Evolutionary conservation across 2,797 vertebrate species (phyloP).

Genomic region (Danio jaintianensis): DNA sequence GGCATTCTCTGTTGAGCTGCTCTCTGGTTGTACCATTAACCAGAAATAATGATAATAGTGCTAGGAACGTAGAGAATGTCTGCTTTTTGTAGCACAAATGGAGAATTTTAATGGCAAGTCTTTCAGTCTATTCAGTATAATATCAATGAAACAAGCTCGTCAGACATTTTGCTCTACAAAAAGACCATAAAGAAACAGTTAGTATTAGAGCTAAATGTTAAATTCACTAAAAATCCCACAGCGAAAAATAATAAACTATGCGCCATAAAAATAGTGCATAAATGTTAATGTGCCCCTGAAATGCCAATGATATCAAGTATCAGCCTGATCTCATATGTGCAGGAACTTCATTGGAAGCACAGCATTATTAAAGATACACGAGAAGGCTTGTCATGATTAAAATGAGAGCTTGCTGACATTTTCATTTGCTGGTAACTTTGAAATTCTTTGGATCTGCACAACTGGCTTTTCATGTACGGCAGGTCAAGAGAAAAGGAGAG

Average conservation of each 20-base stretch:
- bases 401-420: constrained; percentile 37
- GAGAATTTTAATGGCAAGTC: neutral
- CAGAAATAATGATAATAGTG: neutral
- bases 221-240: neutral
- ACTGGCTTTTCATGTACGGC: neutral
- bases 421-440: neutral
- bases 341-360: neutral
- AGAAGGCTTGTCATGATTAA: neutral
- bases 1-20: constrained; percentile 6
- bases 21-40: neutral
- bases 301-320: constrained; percentile 1
- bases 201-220: neutral
- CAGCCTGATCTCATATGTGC: neutral
- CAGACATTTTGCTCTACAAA: neutral
- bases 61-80: neutral
- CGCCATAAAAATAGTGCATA: neutral
- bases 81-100: neutral
- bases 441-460: constrained; percentile 23
- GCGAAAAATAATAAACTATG: neutral
- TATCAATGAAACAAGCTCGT: neutral
- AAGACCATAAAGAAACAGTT: neutral
- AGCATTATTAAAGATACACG: constrained; percentile 14
- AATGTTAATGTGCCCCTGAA: neutral
- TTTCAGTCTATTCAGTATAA: neutral
- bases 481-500: constrained; percentile 33